Evolutionary conservation across 2,797 vertebrate species (phyloP), one percentile per base, ranked within the genome.

Genomic region (Harpagifer antarcticus): DNA sequence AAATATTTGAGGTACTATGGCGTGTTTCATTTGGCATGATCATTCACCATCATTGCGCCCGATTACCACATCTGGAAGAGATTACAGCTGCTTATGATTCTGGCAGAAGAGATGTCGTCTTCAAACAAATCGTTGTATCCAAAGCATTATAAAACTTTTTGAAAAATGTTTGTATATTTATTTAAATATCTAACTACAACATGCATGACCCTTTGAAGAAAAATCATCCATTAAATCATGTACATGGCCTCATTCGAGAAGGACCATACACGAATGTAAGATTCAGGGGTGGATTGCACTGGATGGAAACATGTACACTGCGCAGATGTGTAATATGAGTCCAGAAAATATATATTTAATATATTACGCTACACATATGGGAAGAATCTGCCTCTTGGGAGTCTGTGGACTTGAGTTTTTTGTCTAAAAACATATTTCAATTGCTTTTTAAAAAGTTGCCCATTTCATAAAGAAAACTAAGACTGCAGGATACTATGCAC

Each of bases 1-100:
- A 81, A 79, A 87, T 84, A 84, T 83, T 72, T 78, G 72, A 78
- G 76, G 78, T 57, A 63, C 54, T 60, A 54, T 73, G 75, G 78
- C 70, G 74, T 87, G 74, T 91, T 86, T 90, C 53, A 76, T 87
- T 90, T 86, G 73, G 78, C 75, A 74, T 73, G 47, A 73, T 87
- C 59, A 31, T 76, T 63, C 81, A 84, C 81, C 72, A 84, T 89
- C 87, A 88, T 54, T 79, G 83, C 76, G 74, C 49, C 63, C 77
- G 79, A 90, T 85, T 68, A 80, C 88, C 69, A 87, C 91, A 92
- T 94, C 87, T 94, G 91, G 87, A 92, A 73, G 31, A 13, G 3
- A 66, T 94, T 90, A 85, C 45, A 67, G 58, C 50, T 83, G 47
- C 77, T 86, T 87, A 74, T 82, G 56, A 87, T 76, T 74, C 74